These are phyloP conservation scores for Andricus grossulariae DNA, from an alignment of 1,140 invertebrate genomes.

Conservation along the genomic window DNA sequence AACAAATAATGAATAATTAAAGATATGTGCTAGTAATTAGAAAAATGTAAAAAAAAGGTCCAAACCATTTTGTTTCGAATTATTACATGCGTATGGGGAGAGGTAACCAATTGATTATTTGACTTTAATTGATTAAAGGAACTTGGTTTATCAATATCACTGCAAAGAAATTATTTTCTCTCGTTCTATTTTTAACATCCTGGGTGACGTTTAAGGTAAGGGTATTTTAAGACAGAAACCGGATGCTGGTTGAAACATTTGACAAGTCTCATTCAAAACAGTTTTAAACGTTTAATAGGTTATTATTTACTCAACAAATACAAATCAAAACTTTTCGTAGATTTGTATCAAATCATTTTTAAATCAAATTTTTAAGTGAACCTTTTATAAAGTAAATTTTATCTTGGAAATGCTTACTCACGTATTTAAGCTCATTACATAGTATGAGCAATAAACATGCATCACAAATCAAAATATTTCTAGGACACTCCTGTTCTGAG, in stretches of 20 bases:
- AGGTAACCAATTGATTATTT: not conserved
- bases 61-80: not conserved
- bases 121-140: not conserved
- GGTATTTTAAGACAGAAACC: conserved; percentile 2
- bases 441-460: not conserved
- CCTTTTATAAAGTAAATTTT: too few species aligned
- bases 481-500: not conserved
- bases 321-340: not conserved
- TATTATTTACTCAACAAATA: not conserved
- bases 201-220: conserved; percentile 16
- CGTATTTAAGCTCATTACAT: not conserved
- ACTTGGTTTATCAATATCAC: not conserved
- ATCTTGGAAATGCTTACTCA: too few species aligned
- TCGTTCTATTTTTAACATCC: conserved; percentile 11
- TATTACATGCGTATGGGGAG: too few species aligned
- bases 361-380: too few species aligned
- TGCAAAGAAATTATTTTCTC: conserved; percentile 4
- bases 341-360: too few species aligned
- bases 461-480: conserved; percentile 2
- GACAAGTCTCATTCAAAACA: not conserved
- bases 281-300: not conserved
- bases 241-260: conserved; percentile 16
- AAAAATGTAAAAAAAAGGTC: not conserved
- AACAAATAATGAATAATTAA: too few species aligned
- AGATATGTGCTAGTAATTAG: too few species aligned